Percentiles rank a stretch among this genome's conserved stretches.
These are phyloP conservation scores for Liodrosophila aerea DNA, from an alignment of 2,888 invertebrate species.

Conservation along the genomic window DNA sequence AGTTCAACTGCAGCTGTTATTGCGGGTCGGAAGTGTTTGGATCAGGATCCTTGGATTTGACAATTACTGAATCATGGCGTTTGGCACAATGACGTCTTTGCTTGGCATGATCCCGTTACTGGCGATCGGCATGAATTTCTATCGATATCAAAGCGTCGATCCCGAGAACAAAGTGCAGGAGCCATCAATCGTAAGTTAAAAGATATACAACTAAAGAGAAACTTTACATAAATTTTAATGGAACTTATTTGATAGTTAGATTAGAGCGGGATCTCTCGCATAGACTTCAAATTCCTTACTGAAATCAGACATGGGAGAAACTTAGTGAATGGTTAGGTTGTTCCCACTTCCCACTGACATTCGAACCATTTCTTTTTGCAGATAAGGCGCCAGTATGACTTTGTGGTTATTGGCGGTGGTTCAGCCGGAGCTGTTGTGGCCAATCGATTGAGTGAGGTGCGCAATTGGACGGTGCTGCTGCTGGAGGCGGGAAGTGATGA, in stretches of 20 bases:
- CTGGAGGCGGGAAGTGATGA: slow-evolving; percentile 95
- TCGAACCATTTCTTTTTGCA: too few species aligned
- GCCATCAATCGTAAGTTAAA: slow-evolving; percentile 86
- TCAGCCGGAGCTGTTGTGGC: slow-evolving; percentile 95
- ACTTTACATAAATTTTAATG: too few species aligned
- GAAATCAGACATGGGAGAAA: too few species aligned
- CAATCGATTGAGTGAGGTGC: slow-evolving; percentile 90
- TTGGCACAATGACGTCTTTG: slow-evolving; percentile 86
- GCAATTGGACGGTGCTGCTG: slow-evolving; percentile 91
- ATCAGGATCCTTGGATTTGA: slow-evolving; percentile 88
- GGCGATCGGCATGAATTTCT: slow-evolving; percentile 90
- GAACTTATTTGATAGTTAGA: too few species aligned
- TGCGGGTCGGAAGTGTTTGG: slow-evolving; percentile 42
- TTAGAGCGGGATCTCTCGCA: too few species aligned
- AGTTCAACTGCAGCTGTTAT: slow-evolving; percentile 7
- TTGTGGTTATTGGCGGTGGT: slow-evolving; percentile 93
- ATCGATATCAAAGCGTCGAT: slow-evolving; percentile 91
- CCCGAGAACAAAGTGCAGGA: slow-evolving; percentile 91
- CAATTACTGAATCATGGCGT: slow-evolving; percentile 83
- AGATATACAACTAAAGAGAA: not conserved
- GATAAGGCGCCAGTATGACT: slow-evolving; percentile 92
- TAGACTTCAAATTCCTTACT: too few species aligned
- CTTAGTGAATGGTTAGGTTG: too few species aligned
- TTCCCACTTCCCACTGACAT: too few species aligned
- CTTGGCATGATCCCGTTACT: slow-evolving; percentile 91